Percentiles rank a stretch among this genome's conserved stretches.
phyloP scores from a whole-genome alignment of 64 coral and sea anemone genomes.

The Montipora sp. region DNA sequence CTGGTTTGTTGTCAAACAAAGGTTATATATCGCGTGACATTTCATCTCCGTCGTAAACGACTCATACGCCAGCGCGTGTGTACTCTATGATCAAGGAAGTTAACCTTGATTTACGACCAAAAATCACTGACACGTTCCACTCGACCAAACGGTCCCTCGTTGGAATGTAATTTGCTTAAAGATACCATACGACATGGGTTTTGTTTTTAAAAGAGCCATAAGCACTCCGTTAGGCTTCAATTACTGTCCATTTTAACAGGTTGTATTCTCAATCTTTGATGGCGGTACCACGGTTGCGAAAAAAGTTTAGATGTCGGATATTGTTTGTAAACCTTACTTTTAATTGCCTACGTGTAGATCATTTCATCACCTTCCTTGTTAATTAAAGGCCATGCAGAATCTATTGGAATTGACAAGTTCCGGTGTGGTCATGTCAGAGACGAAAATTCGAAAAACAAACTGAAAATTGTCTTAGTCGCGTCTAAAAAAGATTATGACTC shows the following conservation, averaged over 20 bases:
- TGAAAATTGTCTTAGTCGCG: conserved; percentile 5
- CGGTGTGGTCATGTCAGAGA: background rate
- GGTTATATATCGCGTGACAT: conserved; percentile 34
- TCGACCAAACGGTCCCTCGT: background rate
- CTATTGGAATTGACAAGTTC: conserved; percentile 15
- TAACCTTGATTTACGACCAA: conserved; percentile 16
- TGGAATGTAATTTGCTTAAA: background rate
- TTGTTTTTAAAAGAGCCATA: background rate
- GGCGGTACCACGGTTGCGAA: background rate
- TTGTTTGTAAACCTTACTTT: background rate
- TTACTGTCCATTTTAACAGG: background rate
- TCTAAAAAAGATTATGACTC: background rate
- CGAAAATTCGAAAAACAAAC: background rate
- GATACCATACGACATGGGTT: background rate
- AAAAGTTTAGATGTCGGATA: background rate
- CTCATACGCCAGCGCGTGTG: background rate
- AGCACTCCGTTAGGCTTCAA: background rate
- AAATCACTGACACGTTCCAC: background rate
- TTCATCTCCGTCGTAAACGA: background rate
- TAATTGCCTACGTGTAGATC: background rate
- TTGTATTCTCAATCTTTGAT: background rate
- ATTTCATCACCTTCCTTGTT: background rate
- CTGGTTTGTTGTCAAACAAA: background rate
- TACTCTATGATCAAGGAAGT: background rate
- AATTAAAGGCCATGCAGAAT: conserved; percentile 29